phyloP scores from a whole-genome alignment of 2,888 invertebrate genomes.

The Aphelenchoides bicaudatus region DNA sequence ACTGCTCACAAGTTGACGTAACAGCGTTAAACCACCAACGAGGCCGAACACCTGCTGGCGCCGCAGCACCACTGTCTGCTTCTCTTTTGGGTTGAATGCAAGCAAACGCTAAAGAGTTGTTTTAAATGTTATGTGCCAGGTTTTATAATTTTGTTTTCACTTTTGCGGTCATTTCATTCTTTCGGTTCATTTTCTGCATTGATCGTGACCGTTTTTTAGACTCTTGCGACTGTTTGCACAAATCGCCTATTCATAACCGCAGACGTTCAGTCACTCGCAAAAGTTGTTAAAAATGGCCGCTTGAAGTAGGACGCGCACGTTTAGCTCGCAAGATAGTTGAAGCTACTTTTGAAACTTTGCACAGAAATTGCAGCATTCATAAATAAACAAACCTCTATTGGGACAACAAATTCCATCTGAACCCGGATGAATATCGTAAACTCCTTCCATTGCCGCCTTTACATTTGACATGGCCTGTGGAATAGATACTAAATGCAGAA shows the following conservation, averaged over 20 bases:
- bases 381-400: slow-evolving; percentile 44
- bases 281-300: no score
- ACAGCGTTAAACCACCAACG: slow-evolving; percentile 59
- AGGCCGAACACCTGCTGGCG: slow-evolving; percentile 57
- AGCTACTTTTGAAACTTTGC: no score
- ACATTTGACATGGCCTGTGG: slow-evolving; percentile 54
- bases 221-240: no score
- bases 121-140: not conserved
- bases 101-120: slow-evolving; percentile 47
- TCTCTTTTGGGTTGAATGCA: slow-evolving; percentile 59
- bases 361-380: no score
- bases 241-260: slow-evolving; percentile 6
- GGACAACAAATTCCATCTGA: slow-evolving; percentile 59
- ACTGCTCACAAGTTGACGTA: slow-evolving; percentile 58
- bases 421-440: slow-evolving; percentile 54
- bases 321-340: no score
- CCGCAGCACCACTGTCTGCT: slow-evolving; percentile 55
- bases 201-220: slow-evolving; percentile 9
- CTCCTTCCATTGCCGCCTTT: slow-evolving; percentile 58
- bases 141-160: slow-evolving; percentile 1
- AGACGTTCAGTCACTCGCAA: not conserved
- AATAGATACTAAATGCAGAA: no score
- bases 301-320: no score
- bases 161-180: slow-evolving; percentile 4
- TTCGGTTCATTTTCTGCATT: not conserved